Conservation (phyloP, 2,113 vertebrate species). For the Thunnus thynnus region DNA sequence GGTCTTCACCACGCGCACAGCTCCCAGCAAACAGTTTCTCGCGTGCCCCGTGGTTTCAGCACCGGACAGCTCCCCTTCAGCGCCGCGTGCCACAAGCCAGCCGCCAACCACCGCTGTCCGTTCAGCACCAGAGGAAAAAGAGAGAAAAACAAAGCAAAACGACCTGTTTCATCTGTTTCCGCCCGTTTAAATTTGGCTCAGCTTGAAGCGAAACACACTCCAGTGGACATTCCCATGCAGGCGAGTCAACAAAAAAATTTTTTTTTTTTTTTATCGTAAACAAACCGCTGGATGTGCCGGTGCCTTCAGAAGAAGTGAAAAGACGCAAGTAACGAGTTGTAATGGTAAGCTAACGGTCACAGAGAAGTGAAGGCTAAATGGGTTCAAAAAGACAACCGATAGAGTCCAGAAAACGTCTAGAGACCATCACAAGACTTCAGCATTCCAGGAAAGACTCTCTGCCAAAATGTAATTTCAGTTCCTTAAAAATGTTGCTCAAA, state of each 20-base stretch:
- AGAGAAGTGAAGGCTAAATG: slow-evolving; percentile 12
- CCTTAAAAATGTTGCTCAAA: slow-evolving; percentile 45
- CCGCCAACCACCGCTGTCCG: slow-evolving; percentile 21
- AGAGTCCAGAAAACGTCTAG: slow-evolving; percentile 24
- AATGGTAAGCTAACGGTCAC: background rate
- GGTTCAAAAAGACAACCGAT: background rate
- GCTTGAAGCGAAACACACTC: background rate
- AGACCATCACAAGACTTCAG: slow-evolving; percentile 9
- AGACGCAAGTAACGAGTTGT: background rate
- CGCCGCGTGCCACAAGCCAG: slow-evolving; percentile 3
- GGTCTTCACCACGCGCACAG: slow-evolving; percentile 51
- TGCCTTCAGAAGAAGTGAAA: background rate
- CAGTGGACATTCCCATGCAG: slow-evolving; percentile 34
- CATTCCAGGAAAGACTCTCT: background rate
- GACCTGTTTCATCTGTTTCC: slow-evolving; percentile 6
- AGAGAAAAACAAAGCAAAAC: slow-evolving; percentile 8
- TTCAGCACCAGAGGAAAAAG: slow-evolving; percentile 40
- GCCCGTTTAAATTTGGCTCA: background rate
- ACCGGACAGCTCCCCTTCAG: slow-evolving; percentile 85
- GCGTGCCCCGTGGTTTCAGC: slow-evolving; percentile 77
- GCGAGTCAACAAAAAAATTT: slow-evolving; percentile 6
- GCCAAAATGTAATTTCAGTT: slow-evolving; percentile 15
- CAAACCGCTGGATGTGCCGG: background rate
- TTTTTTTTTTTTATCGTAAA: background rate
- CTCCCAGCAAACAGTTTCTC: slow-evolving; percentile 22